Evolutionary conservation across 2,888 invertebrate species (phyloP).

Genomic region (Chrysolina oricalcia): DNA sequence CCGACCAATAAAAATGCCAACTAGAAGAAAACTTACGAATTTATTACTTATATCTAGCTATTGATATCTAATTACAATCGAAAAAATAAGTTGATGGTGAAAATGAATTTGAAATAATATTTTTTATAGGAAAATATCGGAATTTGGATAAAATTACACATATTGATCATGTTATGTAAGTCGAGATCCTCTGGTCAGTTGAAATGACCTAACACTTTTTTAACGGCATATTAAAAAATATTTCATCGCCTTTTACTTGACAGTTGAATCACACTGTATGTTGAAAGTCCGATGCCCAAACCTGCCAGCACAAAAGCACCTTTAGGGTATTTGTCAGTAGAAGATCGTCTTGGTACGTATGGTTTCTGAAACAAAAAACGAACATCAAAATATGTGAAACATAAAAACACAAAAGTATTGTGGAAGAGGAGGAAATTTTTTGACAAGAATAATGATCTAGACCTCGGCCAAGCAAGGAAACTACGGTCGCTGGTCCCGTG

Average conservation of each 20-base stretch:
- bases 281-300: constrained; percentile 68
- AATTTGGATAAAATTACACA: constrained; percentile 56
- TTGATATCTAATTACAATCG: not conserved
- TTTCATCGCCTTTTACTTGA: constrained; percentile 51
- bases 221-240: constrained; percentile 27
- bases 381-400: constrained; percentile 23
- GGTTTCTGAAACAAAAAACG: constrained; percentile 47
- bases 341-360: constrained; percentile 21
- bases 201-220: constrained; percentile 27
- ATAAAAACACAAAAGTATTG: not conserved
- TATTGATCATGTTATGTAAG: constrained; percentile 29
- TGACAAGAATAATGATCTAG: too few relatives aligned
- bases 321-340: constrained; percentile 64
- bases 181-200: constrained; percentile 19
- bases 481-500: too few relatives aligned
- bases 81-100: constrained; percentile 54
- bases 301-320: constrained; percentile 68
- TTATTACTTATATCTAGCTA: constrained; percentile 17
- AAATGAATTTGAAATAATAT: constrained; percentile 68
- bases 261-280: constrained; percentile 68
- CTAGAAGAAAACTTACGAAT: constrained; percentile 7
- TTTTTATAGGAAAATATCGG: constrained; percentile 63
- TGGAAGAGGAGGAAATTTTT: too few relatives aligned
- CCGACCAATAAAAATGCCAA: not conserved
- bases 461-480: too few relatives aligned